Percentiles rank a stretch among this genome's conserved stretches.
phyloP scores from a whole-genome alignment of 30 jellyfish, hydroid and myxozoan genomes.

The Turritopsis rubra region DNA sequence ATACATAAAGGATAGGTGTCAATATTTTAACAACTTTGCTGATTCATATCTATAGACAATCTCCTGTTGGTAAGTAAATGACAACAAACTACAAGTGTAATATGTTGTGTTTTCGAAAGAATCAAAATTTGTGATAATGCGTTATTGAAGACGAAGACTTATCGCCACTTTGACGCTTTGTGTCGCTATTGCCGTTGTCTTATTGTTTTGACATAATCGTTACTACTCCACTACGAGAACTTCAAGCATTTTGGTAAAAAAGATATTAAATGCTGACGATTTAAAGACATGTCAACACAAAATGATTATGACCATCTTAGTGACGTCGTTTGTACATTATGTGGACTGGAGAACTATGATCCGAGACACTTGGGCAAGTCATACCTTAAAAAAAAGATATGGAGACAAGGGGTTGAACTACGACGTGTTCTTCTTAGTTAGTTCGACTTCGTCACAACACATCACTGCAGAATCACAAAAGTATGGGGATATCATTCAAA shows the following conservation, averaged over 20 bases:
- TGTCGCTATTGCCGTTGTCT: background rate
- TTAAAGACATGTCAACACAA: background rate
- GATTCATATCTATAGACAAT: no score
- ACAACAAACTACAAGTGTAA: no score
- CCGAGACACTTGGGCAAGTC: slow-evolving; percentile 20
- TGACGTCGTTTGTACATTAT: background rate
- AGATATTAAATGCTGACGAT: background rate
- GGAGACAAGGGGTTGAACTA: background rate
- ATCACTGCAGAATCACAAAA: background rate
- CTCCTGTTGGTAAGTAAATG: no score
- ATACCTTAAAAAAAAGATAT: background rate
- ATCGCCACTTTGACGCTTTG: background rate
- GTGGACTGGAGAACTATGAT: slow-evolving; percentile 9
- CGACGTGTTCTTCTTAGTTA: slow-evolving; percentile 1
- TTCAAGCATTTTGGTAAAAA: background rate
- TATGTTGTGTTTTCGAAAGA: no score
- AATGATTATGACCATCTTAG: background rate
- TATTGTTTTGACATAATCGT: background rate
- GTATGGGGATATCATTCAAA: slow-evolving; percentile 13
- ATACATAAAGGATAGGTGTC: no score
- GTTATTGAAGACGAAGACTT: background rate
- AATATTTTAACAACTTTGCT: no score
- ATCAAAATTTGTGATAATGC: no score
- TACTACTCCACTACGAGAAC: background rate
- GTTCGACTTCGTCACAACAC: background rate